Percentiles rank a stretch among this genome's conserved stretches.
Conservation (phyloP, 2,888 invertebrate species). For the Subacronicta megacephala region DNA sequence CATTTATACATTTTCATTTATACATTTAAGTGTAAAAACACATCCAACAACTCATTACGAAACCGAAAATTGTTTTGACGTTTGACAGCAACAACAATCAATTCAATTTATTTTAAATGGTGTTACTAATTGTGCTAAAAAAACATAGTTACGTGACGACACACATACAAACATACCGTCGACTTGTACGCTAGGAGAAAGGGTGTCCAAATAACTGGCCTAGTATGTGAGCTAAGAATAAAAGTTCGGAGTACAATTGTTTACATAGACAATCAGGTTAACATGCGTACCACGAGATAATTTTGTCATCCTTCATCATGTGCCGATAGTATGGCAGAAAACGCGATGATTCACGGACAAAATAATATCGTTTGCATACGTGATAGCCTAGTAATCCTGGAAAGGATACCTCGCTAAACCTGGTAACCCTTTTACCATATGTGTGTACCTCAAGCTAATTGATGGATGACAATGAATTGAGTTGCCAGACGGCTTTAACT, state of each 20-base stretch:
- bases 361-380: too few relatives aligned
- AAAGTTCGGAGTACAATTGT: conserved; percentile 43
- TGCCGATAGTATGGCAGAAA: background rate
- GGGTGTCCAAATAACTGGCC: conserved; percentile 44
- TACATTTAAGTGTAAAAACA: conserved; percentile 11
- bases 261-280: conserved; percentile 7
- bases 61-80: background rate
- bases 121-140: conserved; percentile 37
- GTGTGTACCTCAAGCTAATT: too few relatives aligned
- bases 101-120: conserved; percentile 38
- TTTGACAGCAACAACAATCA: conserved; percentile 29
- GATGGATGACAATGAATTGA: too few relatives aligned
- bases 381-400: too few relatives aligned
- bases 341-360: too few relatives aligned
- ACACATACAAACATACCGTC: conserved; percentile 20
- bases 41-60: conserved; percentile 20
- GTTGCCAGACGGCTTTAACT: too few relatives aligned
- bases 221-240: conserved; percentile 48
- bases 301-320: background rate
- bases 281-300: too few relatives aligned
- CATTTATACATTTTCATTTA: conserved; percentile 1
- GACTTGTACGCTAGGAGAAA: conserved; percentile 41
- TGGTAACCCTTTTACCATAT: too few relatives aligned
- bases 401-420: too few relatives aligned
- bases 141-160: conserved; percentile 23